Percentiles rank a stretch among this genome's conserved stretches.
These are phyloP conservation scores for Pissodes strobi DNA, from an alignment of 1,140 invertebrate species.

Conservation along the genomic window DNA sequence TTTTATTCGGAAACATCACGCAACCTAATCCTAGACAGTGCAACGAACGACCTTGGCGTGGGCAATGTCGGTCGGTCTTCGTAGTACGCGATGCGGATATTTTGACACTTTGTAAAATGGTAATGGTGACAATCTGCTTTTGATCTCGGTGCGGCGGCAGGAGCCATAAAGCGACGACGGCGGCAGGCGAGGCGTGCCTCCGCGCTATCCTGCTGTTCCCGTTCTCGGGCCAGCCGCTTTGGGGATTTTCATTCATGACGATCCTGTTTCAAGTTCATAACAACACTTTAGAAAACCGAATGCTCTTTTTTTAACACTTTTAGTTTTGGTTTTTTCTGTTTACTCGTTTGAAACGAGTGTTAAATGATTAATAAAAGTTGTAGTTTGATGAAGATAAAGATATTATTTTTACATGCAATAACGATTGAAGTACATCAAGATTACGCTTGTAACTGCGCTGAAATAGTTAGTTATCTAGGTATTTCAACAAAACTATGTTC, in stretches of 20 bases:
- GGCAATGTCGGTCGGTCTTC: slow-evolving; percentile 9
- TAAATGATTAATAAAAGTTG: too few relatives aligned
- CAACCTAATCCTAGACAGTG: slow-evolving; percentile 19
- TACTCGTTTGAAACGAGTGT: too few relatives aligned
- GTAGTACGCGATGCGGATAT: slow-evolving; percentile 35
- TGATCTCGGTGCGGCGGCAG: slow-evolving; percentile 49
- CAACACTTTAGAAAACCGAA: slow-evolving; percentile 8
- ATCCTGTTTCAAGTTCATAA: slow-evolving; percentile 26
- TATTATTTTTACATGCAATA: too few relatives aligned
- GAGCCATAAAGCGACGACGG: slow-evolving; percentile 40
- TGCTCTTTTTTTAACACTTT: not conserved
- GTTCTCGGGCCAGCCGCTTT: slow-evolving; percentile 23
- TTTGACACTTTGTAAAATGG: slow-evolving; percentile 34
- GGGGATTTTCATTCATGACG: slow-evolving; percentile 37
- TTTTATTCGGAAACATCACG: too few relatives aligned
- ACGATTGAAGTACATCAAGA: too few relatives aligned
- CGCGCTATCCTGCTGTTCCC: slow-evolving; percentile 27
- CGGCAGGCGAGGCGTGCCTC: slow-evolving; percentile 26
- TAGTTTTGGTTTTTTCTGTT: not conserved
- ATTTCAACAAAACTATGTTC: too few relatives aligned
- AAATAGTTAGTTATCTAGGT: too few relatives aligned
- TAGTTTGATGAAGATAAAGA: too few relatives aligned
- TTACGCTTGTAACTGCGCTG: too few relatives aligned
- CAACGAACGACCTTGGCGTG: slow-evolving; percentile 31
- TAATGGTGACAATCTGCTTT: slow-evolving; percentile 35